Conservation (phyloP, 2,113 vertebrate species). For the Gobio gobio region DNA sequence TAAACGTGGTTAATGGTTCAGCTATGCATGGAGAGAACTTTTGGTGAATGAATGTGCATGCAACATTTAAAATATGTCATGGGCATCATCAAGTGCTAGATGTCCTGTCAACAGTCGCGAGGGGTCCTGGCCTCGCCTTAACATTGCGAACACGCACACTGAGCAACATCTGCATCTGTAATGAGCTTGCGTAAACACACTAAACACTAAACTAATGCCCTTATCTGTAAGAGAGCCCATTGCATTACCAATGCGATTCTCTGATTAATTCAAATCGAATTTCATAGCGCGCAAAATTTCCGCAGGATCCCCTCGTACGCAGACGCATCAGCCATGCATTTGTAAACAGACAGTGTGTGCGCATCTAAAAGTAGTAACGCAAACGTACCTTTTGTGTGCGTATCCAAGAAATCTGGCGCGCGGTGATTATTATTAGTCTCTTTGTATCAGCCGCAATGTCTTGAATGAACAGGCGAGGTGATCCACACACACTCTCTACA, state of each 20-base stretch:
- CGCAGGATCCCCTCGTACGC: neutral
- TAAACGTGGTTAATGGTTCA: too few species aligned
- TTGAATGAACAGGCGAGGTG: constrained; percentile 34
- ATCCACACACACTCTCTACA: constrained; percentile 45
- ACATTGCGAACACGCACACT: constrained; percentile 62
- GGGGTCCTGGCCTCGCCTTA: constrained; percentile 59
- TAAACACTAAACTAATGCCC: constrained; percentile 45
- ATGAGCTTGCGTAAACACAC: constrained; percentile 3
- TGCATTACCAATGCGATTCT: neutral
- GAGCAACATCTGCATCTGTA: constrained; percentile 29
- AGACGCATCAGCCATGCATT: neutral
- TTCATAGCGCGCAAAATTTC: neutral
- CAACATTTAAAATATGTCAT: neutral
- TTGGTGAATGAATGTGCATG: neutral
- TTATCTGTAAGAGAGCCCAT: too few species aligned
- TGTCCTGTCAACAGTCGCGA: neutral
- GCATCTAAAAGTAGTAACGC: neutral
- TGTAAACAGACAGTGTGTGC: neutral
- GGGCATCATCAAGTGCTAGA: neutral
- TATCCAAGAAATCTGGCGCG: constrained; percentile 43
- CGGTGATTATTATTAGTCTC: constrained; percentile 6
- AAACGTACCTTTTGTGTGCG: constrained; percentile 31
- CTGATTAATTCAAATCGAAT: neutral
- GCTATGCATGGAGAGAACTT: neutral
- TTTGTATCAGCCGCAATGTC: constrained; percentile 28